Evolutionary conservation across 2,888 invertebrate species (phyloP), one percentile per base, ranked within the genome.

Genomic region (Microchrysa polita): DNA sequence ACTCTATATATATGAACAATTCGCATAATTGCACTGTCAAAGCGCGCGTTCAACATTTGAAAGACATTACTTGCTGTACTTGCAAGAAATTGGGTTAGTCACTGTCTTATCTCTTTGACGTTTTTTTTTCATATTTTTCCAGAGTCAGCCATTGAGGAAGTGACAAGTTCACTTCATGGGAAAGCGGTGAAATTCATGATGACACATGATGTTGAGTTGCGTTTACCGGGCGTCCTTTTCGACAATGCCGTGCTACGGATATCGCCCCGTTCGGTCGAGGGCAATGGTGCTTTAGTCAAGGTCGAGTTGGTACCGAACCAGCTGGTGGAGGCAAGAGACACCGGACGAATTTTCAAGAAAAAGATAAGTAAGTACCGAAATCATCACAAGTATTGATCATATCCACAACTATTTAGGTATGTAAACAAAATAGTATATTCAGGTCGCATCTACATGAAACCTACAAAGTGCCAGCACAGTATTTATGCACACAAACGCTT

Each of bases 141-240:
- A 69, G 89, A 88, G 82, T 87, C 89, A 20, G 91, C 91, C n/a
- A 82, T 93, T 72, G 91, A 92, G 85, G 92, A 93, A 84, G 89
- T 94, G 16, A 91, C 93, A 0, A 89, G 89, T 77, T 88, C 91
- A 0, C 82, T 94, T 0, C 90, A 91, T 79, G 89, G 88, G 59
- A 92, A 91, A 81, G 89, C 91, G 9, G 84, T 91, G 0, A 90
- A 90, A 79, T 94, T 94, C 80, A 84, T 94, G 23, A 90, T 92
- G 83, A 93, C 92, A 0, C 93, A 94, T 78, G 92, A 94, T 80
- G 86, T 94, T 81, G 90, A 91, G 79, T 77, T 94, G 52, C 86
- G 89, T 57, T 81, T 95, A 63, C 94, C 94, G 0, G 90, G 92
- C 74, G 86, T 89, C 72, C 86, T 93, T 79, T 93, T 93, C 80